Base-by-base conservation (phyloP, 1,140 invertebrate genomes). In the Parasteatoda tepidariorum region DNA sequence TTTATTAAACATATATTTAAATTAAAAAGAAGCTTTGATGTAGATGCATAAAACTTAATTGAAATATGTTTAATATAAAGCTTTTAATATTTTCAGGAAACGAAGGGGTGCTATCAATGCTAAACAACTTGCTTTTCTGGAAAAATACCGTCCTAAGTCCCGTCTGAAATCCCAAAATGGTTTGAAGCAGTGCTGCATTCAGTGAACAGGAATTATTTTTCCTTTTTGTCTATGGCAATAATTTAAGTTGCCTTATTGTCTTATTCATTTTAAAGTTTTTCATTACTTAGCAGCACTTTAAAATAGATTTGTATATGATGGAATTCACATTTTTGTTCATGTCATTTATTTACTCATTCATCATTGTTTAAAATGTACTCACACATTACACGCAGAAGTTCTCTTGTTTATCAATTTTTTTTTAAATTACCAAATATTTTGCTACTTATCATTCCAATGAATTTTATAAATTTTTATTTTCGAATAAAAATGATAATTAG, bases 81-180 rank as follows among this genome's bases (percentile, higher is more conserved):
- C n/a, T n/a, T n/a, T n/a, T n/a, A n/a, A 5, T 18, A 15, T 54
- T 67, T 74, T 0, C 88, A 98, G 95, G 88, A 97, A 98, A 90
- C 93, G 97, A 86, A 94, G 97, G 86, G 97, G 97, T 86, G 97
- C 97, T 86, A 97, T 98, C 88, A 99, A 99, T 90, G 92, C 96
- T 64, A 98, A 97, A 90, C 97, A 99, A 91, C 92, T 99, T 87
- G 93, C 94, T 85, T 99, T 94, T 91, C 91, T 99, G 89, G 95
- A 97, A 90, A 95, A 95, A 90, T 99, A 99, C 93, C 93, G 95
- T 90, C 95, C 96, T 83, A 97, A 97, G 90, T 95, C 95, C 88
- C 93, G 97, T 86, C 93, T 99, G 88, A 98, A 97, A 92, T 90
- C 93, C 87, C 96, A 95, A 91, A 96, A 96, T 90, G 95, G 95